These are phyloP conservation scores for Daboia siamensis DNA, from an alignment of 2,113 vertebrate species.

Conservation along the genomic window DNA sequence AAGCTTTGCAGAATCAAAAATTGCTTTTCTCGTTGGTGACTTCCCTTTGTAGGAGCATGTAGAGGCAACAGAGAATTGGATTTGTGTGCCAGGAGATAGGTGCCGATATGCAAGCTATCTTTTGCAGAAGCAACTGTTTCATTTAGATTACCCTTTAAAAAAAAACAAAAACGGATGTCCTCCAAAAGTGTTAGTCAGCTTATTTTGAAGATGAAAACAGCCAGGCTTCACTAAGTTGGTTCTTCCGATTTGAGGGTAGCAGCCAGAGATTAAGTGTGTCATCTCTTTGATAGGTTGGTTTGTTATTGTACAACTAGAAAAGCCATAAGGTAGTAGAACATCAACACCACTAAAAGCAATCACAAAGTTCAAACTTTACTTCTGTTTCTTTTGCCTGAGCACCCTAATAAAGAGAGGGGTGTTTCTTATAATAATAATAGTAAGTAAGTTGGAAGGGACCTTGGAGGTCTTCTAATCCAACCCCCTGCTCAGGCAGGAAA, in stretches of 20 bases:
- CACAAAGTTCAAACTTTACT: neutral
- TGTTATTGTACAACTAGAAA: neutral
- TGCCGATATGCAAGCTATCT: neutral
- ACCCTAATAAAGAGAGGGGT: neutral
- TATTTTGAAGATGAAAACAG: neutral
- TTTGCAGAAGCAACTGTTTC: neutral
- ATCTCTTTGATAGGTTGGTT: neutral
- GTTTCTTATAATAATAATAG: neutral
- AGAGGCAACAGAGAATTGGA: neutral
- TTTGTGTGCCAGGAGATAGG: neutral
- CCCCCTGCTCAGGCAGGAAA: too few relatives aligned
- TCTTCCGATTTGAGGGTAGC: neutral
- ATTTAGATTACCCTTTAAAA: neutral
- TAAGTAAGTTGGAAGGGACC: too few relatives aligned
- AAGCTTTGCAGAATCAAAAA: neutral
- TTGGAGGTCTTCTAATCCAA: too few relatives aligned
- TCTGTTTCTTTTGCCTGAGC: neutral
- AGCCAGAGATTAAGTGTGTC: neutral
- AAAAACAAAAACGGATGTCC: neutral
- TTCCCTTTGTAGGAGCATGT: neutral
- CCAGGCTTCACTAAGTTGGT: neutral
- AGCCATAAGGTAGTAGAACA: neutral
- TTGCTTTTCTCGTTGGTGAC: neutral
- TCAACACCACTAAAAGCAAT: neutral
- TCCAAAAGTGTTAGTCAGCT: neutral